phyloP scores from a whole-genome alignment of 2,797 vertebrate genomes.

The Clarias laeviceps region DNA sequence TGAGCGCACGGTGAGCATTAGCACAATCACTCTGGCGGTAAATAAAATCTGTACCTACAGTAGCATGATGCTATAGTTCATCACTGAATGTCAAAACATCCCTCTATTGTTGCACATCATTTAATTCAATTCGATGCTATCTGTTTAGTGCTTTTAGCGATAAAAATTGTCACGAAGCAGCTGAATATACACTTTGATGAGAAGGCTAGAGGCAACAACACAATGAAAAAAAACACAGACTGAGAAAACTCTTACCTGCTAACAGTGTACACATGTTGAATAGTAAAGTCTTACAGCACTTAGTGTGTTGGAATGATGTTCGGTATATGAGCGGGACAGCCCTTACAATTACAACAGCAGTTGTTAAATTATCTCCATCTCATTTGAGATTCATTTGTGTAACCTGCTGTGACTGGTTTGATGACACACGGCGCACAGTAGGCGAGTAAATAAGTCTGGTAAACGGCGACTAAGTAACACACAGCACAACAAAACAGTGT shows the following conservation, averaged over 20 bases:
- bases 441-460: neutral
- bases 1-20: neutral
- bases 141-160: too few relatives aligned
- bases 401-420: neutral
- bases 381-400: neutral
- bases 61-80: neutral
- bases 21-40: neutral
- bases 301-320: neutral
- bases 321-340: neutral
- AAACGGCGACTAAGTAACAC: neutral
- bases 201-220: neutral
- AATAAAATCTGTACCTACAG: neutral
- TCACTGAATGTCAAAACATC: neutral
- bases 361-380: neutral
- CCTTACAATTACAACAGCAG: neutral
- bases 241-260: neutral
- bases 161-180: neutral
- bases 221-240: neutral
- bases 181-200: neutral
- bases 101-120: neutral
- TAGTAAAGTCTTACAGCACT: neutral
- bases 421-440: neutral
- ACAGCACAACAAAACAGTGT: neutral
- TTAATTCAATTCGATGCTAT: too few relatives aligned
- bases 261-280: neutral